Evolutionary conservation across 2,797 vertebrate species (phyloP).

Genomic region (Anguilla megastoma): DNA sequence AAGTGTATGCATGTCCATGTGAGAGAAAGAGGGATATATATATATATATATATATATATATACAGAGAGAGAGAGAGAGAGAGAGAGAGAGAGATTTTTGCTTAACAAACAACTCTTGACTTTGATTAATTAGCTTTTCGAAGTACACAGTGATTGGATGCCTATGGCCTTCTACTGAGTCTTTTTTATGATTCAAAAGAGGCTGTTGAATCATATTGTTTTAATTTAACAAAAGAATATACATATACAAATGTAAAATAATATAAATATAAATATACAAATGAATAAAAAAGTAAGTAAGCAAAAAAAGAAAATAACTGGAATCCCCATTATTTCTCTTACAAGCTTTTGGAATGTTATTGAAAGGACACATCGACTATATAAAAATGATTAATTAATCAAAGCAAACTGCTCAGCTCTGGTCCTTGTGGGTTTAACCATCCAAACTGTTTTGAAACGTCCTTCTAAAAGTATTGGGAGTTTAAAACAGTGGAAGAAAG

Average conservation of each 20-base stretch:
- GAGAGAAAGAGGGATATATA: neutral
- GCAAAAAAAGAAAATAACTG: neutral
- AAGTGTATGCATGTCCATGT: neutral
- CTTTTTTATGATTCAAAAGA: neutral
- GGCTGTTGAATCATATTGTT: neutral
- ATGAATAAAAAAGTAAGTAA: neutral
- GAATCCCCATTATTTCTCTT: neutral
- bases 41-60: neutral
- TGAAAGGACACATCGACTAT: neutral
- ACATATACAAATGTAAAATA: neutral
- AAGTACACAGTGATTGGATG: conserved; percentile 9
- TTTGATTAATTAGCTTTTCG: conserved; percentile 24
- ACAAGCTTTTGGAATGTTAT: neutral
- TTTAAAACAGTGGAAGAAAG: conserved; percentile 15
- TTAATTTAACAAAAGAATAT: neutral
- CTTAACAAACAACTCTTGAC: conserved; percentile 13
- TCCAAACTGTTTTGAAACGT: conserved; percentile 3
- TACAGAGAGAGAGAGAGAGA: neutral
- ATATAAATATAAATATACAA: neutral
- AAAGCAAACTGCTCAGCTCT: neutral
- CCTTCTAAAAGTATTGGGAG: conserved; percentile 13
- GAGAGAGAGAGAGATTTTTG: neutral
- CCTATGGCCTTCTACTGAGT: neutral
- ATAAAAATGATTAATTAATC: neutral
- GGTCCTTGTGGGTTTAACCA: conserved; percentile 7